Evolutionary conservation across 2,888 invertebrate genomes (phyloP).

Genomic region (Plagodis pulveraria): DNA sequence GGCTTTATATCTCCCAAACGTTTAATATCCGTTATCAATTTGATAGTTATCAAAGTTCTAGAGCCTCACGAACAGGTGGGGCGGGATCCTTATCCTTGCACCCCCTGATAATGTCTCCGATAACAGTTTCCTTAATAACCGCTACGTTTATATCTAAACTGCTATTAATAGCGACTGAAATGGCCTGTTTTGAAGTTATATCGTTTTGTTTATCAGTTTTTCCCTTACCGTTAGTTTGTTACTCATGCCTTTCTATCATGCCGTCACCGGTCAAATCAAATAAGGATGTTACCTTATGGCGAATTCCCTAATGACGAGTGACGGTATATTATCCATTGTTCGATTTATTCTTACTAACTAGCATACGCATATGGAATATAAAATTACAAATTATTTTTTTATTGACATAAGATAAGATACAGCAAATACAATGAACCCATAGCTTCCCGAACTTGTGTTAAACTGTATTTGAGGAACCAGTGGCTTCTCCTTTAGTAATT

Average conservation of each 20-base stretch:
- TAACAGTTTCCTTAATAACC: conserved; percentile 52
- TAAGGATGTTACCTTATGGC: too few relatives aligned
- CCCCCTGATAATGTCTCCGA: conserved; percentile 47
- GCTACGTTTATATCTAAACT: conserved; percentile 46
- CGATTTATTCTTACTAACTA: too few relatives aligned
- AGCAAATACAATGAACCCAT: too few relatives aligned
- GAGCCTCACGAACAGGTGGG: conserved; percentile 42
- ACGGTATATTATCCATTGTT: too few relatives aligned
- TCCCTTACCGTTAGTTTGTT: conserved; percentile 24
- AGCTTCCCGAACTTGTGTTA: too few relatives aligned
- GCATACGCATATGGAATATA: too few relatives aligned
- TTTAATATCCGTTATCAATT: conserved; percentile 40
- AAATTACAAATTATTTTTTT: too few relatives aligned
- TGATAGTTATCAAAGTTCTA: conserved; percentile 38
- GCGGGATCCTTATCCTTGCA: conserved; percentile 40
- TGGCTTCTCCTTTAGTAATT: too few relatives aligned
- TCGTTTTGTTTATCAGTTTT: conserved; percentile 36
- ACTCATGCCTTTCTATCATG: conserved; percentile 23
- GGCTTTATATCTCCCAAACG: conserved; percentile 17
- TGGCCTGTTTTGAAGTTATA: conserved; percentile 41
- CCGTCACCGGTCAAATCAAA: too few relatives aligned
- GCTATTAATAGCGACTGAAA: conserved; percentile 45
- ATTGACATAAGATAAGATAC: too few relatives aligned
- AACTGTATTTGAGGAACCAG: too few relatives aligned
- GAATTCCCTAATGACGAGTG: too few relatives aligned